These are phyloP conservation scores for Eulemur macaco DNA, from an alignment of 2,113 vertebrate species.

Conservation along the genomic window DNA sequence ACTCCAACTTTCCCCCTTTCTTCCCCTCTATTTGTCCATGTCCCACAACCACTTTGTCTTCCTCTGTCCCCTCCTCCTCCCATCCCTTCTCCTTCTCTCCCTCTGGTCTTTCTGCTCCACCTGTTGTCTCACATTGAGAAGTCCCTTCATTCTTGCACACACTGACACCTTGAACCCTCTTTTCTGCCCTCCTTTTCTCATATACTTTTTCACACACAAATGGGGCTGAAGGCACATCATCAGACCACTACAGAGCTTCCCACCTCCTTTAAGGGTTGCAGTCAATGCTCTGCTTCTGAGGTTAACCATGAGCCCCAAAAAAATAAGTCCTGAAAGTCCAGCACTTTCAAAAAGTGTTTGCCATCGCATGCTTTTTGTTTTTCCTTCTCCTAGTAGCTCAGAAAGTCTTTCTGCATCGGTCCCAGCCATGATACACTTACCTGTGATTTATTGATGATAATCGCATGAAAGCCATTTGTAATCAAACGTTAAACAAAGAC, in stretches of 20 bases:
- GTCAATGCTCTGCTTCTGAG: neutral
- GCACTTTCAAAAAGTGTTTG: neutral
- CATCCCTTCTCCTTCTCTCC: neutral
- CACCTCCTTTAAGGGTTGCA: neutral
- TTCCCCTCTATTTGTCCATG: neutral
- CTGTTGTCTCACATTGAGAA: neutral
- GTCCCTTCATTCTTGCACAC: neutral
- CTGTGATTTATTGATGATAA: slow-evolving; percentile 90
- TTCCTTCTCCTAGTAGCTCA: slow-evolving; percentile 52
- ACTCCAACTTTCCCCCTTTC: neutral
- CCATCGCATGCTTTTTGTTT: slow-evolving; percentile 65
- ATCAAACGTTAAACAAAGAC: slow-evolving; percentile 86
- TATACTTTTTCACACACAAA: neutral
- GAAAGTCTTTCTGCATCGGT: slow-evolving; percentile 64
- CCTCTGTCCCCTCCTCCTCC: neutral
- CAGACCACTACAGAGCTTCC: neutral
- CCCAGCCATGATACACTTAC: slow-evolving; percentile 77
- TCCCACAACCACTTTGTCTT: neutral
- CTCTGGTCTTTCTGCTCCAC: neutral
- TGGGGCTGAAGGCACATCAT: neutral
- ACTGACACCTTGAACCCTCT: no score
- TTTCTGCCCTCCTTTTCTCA: neutral
- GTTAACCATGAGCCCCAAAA: neutral
- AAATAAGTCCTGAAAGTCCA: neutral
- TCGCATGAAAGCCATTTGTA: slow-evolving; percentile 87